These are phyloP conservation scores for Hippolais icterina DNA, from an alignment of 2,113 vertebrate species.

Conservation along the genomic window DNA sequence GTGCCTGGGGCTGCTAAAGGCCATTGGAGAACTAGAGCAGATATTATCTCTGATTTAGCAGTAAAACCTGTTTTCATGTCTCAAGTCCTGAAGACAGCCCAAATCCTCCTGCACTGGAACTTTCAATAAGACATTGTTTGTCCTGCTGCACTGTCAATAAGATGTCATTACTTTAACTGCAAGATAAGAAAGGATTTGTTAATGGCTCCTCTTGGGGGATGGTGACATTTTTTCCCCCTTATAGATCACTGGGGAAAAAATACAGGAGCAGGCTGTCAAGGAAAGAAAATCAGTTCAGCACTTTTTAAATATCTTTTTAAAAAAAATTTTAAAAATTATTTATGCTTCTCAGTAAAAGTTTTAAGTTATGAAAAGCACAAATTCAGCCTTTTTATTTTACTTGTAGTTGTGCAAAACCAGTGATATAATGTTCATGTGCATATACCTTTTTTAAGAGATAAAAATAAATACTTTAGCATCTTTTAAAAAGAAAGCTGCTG, in stretches of 20 bases:
- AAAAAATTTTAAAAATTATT: not conserved
- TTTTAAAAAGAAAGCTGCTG: not conserved
- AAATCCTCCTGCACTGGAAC: constrained; percentile 21
- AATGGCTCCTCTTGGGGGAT: constrained; percentile 6
- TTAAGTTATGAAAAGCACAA: not conserved
- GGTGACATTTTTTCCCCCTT: not conserved
- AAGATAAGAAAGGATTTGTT: constrained; percentile 48
- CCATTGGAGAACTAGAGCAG: not conserved
- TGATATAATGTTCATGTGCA: not conserved
- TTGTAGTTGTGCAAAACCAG: not conserved
- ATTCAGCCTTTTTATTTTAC: not conserved
- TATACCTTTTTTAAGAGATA: not conserved
- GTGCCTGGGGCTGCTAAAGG: not conserved
- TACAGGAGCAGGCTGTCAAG: not conserved
- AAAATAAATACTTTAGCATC: accelerated
- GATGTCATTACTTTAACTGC: constrained; percentile 22
- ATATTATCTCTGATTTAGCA: constrained; percentile 2
- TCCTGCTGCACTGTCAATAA: constrained; percentile 30
- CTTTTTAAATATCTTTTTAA: not conserved
- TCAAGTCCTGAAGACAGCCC: constrained; percentile 8
- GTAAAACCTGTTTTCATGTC: constrained; percentile 25
- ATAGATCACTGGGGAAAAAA: not conserved
- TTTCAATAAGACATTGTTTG: constrained; percentile 56
- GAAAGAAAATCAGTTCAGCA: not conserved
- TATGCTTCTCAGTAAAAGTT: not conserved